Evolutionary conservation across 2,888 invertebrate genomes (phyloP).

Genomic region (Cephus runcator): DNA sequence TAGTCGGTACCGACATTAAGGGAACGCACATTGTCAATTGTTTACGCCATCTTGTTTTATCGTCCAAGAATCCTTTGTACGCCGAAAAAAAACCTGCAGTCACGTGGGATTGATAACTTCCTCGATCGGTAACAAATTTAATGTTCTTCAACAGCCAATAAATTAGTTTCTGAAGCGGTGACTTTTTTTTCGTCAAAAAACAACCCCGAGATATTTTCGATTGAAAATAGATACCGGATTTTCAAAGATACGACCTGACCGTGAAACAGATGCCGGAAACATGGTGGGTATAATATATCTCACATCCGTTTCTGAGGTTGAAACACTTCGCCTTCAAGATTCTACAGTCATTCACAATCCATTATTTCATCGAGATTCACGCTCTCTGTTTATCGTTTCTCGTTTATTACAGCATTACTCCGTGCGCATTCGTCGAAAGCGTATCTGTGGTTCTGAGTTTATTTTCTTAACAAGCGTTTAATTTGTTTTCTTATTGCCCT

Average conservation of each 20-base stretch:
- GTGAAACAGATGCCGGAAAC: neutral
- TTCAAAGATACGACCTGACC: neutral
- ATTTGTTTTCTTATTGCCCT: conserved; percentile 12
- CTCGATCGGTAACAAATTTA: neutral
- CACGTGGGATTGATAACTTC: neutral
- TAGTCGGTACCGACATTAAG: neutral
- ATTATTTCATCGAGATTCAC: neutral
- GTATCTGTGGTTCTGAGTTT: conserved; percentile 7
- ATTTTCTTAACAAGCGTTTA: conserved; percentile 12
- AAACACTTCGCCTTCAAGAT: neutral
- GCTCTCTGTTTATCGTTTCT: conserved; percentile 16
- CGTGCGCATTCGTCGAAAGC: neutral
- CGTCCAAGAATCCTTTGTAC: neutral
- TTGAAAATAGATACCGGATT: neutral
- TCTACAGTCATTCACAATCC: neutral
- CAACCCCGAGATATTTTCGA: neutral
- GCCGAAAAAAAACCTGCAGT: neutral
- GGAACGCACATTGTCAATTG: conserved; percentile 14
- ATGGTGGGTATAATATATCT: neutral
- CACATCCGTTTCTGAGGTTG: neutral
- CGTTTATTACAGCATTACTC: conserved; percentile 11
- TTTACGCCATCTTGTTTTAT: conserved; percentile 10
- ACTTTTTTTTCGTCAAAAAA: neutral
- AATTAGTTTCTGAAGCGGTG: neutral
- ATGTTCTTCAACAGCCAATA: neutral